phyloP scores from a whole-genome alignment of 2,797 vertebrate species.

The Aselliscus stoliczkanus region DNA sequence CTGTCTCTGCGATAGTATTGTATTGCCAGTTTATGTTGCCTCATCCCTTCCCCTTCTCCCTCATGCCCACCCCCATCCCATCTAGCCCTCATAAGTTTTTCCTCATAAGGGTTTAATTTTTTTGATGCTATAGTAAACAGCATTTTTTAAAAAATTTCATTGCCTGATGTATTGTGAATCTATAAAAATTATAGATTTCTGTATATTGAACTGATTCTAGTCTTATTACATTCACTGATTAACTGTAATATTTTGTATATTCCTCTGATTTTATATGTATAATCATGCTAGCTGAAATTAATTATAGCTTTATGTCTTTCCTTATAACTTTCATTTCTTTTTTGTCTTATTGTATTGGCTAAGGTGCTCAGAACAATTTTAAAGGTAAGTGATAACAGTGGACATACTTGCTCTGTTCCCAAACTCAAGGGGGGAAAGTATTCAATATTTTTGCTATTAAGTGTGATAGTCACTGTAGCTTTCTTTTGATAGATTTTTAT shows the following conservation, averaged over 20 bases:
- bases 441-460: not conserved
- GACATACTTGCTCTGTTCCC: not conserved
- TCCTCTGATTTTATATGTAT: not conserved
- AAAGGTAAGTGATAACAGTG: not conserved
- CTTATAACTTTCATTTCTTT: not conserved
- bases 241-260: not conserved
- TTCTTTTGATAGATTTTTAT: not conserved
- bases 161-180: not conserved
- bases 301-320: not conserved
- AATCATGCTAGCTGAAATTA: not conserved
- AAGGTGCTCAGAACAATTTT: not conserved
- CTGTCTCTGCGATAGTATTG: too few species aligned
- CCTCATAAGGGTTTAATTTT: not conserved
- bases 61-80: too few species aligned
- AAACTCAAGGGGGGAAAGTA: not conserved
- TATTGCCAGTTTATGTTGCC: too few species aligned
- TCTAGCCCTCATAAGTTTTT: too few species aligned
- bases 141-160: not conserved
- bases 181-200: not conserved
- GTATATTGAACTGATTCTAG: not conserved
- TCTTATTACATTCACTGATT: not conserved
- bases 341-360: not conserved
- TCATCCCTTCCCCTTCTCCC: too few species aligned
- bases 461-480: not conserved
- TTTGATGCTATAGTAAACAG: not conserved